These are phyloP conservation scores for Tupaia tana DNA, from an alignment of 2,113 vertebrate species.

Conservation along the genomic window DNA sequence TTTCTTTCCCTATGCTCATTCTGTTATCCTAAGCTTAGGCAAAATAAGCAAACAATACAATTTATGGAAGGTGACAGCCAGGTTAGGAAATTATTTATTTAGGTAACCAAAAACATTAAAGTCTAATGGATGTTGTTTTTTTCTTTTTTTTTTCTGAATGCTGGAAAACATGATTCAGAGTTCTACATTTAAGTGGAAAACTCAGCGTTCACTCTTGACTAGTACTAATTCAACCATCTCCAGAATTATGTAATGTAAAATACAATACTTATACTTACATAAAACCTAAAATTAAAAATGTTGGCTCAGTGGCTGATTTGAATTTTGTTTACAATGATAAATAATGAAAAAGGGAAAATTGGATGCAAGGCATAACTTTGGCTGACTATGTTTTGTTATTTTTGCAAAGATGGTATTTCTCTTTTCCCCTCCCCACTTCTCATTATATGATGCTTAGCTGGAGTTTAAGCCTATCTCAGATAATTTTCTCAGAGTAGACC, in stretches of 20 bases:
- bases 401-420: conserved; percentile 10
- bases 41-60: conserved; percentile 35
- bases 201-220: background rate
- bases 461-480: background rate
- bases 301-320: background rate
- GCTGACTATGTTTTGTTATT: background rate
- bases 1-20: conserved; percentile 55
- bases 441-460: background rate
- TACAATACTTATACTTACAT: background rate
- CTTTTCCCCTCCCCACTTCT: background rate
- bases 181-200: conserved; percentile 27
- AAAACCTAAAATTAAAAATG: conserved; percentile 23
- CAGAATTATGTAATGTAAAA: conserved; percentile 27
- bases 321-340: conserved; percentile 37
- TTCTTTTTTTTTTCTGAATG: background rate
- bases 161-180: background rate
- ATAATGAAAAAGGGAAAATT: conserved; percentile 34
- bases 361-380: background rate
- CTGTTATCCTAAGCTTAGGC: conserved; percentile 59
- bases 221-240: background rate
- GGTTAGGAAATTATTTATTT: background rate
- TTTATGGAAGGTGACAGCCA: conserved; percentile 19
- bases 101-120: background rate
- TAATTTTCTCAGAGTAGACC: background rate
- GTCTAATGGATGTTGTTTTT: background rate